phyloP scores from a whole-genome alignment of 2,797 vertebrate species.

The Dendrocincla fuliginosa region DNA sequence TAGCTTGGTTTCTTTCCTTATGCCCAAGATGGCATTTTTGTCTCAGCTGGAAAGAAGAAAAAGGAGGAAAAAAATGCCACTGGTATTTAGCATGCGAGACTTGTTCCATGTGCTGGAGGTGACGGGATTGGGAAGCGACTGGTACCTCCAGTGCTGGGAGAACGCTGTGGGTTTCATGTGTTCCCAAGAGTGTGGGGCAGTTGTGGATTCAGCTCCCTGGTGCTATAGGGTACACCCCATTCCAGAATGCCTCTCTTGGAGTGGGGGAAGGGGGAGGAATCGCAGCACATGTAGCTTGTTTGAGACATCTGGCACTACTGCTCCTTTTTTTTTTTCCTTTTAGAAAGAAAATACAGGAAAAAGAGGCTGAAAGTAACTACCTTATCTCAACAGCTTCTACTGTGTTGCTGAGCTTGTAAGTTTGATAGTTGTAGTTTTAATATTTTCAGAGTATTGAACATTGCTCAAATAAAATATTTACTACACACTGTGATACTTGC shows the following conservation, averaged over 20 bases:
- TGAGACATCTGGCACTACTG: conserved; percentile 46
- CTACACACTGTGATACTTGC: not conserved
- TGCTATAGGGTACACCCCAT: not conserved
- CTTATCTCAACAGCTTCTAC: not conserved
- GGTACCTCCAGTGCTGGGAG: not conserved
- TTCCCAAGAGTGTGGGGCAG: not conserved
- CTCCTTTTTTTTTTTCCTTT: not conserved
- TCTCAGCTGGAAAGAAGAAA: not conserved
- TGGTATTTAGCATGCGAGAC: not conserved
- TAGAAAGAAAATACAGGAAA: not conserved
- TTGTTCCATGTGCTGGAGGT: not conserved
- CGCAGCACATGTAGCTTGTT: conserved; percentile 26
- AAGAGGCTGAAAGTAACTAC: not conserved
- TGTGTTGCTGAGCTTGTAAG: not conserved
- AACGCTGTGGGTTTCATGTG: fast-evolving
- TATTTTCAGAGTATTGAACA: not conserved
- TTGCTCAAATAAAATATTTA: not conserved
- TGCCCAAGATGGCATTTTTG: not conserved
- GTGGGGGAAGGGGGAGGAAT: conserved; percentile 22
- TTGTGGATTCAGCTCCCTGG: not conserved
- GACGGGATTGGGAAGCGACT: not conserved
- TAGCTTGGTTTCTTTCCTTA: not conserved
- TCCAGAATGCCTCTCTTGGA: not conserved
- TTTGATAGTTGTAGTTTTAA: not conserved
- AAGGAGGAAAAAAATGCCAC: not conserved